Evolutionary conservation across 1,140 invertebrate genomes (phyloP).

Genomic region (Drosophila ananassae): DNA sequence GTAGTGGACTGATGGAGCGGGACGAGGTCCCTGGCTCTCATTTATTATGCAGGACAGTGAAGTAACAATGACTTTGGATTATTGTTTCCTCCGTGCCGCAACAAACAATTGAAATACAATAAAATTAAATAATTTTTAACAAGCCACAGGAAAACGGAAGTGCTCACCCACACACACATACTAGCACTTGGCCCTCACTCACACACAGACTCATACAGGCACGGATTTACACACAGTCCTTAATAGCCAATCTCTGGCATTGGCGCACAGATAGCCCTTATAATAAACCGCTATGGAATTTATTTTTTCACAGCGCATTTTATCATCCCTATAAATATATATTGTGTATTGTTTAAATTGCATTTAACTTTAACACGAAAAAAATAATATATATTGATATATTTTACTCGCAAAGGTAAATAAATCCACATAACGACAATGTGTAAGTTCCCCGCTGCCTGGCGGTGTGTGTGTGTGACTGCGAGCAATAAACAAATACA

Average conservation of each 20-base stretch:
- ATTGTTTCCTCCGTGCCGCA: conserved; percentile 55
- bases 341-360: conserved; percentile 75
- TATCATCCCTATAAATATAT: conserved; percentile 72
- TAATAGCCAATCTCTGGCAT: conserved; percentile 65
- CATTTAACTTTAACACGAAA: conserved; percentile 61
- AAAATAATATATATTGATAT: conserved; percentile 43
- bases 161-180: conserved; percentile 27
- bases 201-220: conserved; percentile 14
- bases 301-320: conserved; percentile 57
- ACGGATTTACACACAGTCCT: conserved; percentile 31
- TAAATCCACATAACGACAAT: conserved; percentile 63
- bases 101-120: conserved; percentile 76
- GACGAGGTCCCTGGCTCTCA: not conserved
- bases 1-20: not conserved
- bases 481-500: conserved; percentile 78
- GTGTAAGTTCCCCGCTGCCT: conserved; percentile 52
- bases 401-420: conserved; percentile 79
- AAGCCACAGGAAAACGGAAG: conserved; percentile 78
- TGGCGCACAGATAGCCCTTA: conserved; percentile 50
- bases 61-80: conserved; percentile 63
- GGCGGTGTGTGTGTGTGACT: conserved; percentile 31
- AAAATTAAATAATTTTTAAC: conserved; percentile 80
- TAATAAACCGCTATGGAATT: conserved; percentile 7
- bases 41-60: conserved; percentile 27
- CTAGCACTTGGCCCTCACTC: not conserved